A percentile compares a stretch with the other conserved stretches of the same genome.
Evolutionary conservation across 2,113 vertebrate genomes (phyloP).

Genomic region (Catharus fuscescens): DNA sequence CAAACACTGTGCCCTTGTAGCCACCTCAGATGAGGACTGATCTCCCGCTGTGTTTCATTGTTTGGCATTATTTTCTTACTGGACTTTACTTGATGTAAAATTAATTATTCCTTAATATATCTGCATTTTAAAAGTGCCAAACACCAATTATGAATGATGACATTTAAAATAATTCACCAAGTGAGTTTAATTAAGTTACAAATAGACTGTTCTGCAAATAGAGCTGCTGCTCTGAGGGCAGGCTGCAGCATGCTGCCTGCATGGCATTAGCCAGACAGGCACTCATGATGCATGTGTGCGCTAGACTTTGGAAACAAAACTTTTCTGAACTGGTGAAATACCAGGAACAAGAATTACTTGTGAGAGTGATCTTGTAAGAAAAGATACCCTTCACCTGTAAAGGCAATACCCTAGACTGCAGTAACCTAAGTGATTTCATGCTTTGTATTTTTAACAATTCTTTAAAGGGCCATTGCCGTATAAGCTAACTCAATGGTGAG

Average conservation of each 20-base stretch:
- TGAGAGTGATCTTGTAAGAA: not conserved
- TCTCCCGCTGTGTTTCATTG: not conserved
- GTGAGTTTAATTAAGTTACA: conserved; percentile 30
- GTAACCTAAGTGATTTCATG: not conserved
- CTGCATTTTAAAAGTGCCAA: not conserved
- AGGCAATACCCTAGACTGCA: not conserved
- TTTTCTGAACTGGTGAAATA: not conserved
- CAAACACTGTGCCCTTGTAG: not conserved
- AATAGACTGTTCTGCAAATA: conserved; percentile 20
- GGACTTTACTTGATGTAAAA: not conserved
- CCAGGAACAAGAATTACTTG: not conserved
- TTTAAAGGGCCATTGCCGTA: not conserved
- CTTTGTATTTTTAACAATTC: not conserved
- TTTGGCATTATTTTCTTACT: not conserved
- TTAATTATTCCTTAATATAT: conserved; percentile 34
- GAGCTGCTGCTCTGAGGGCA: not conserved
- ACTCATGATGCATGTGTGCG: not conserved
- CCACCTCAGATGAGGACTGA: not conserved
- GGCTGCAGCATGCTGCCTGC: not conserved
- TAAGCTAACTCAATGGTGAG: not conserved
- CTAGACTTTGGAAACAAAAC: not conserved
- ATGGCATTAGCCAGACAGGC: not conserved
- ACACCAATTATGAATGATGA: not conserved
- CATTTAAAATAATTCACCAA: conserved; percentile 31
- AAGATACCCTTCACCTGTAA: not conserved